Evolutionary conservation across 2,888 invertebrate genomes (phyloP), one percentile per base, ranked within the genome.

Genomic region (Leptothorax acervorum): DNA sequence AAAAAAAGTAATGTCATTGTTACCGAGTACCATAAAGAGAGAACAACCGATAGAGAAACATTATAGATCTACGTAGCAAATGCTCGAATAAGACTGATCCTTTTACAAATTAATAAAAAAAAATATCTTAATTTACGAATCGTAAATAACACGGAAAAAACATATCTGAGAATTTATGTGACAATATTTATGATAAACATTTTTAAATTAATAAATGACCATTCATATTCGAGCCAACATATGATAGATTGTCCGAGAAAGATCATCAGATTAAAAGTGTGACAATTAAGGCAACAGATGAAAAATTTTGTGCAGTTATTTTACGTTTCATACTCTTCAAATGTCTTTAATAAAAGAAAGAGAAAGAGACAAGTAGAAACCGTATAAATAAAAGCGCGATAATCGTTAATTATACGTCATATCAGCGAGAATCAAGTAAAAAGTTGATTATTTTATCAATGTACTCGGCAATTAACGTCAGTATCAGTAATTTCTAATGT

Each of bases 11-110:
- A 84, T 73, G 48, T 71, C 79, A 84, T 76, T 82, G 60, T 90
- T 86, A 90, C 88, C 91, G 85, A 87, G 75, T 84, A 89, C 90
- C 91, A 85, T 68, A 89, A 87, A 85, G 70, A 87, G 83, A 90
- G 87, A 89, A 87, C 76, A 86, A 88, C 84, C 85, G 73, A 87
- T 53, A 89, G 86, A 87, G 63, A 88, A 82, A 82, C 78, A 66
- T 60, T 35, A 75, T n/a, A 75, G 31, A 75, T 53, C 45, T 53
- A 62, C 28, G 51, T 51, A 12, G 9, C 39, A 15, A 9, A 51
- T 39, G 18, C 51, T 82, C 73, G 73, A 74, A 82, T 39, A 63
- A 74, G n/a, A 62, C 62, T 74, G 48, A 45, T 60, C 5, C 12
- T 28, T 2, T 79, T 48, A 48, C 0, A 31, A 57, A 23, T 57